phyloP scores from a whole-genome alignment of 2,888 invertebrate genomes.

The Pterostichus niger region DNA sequence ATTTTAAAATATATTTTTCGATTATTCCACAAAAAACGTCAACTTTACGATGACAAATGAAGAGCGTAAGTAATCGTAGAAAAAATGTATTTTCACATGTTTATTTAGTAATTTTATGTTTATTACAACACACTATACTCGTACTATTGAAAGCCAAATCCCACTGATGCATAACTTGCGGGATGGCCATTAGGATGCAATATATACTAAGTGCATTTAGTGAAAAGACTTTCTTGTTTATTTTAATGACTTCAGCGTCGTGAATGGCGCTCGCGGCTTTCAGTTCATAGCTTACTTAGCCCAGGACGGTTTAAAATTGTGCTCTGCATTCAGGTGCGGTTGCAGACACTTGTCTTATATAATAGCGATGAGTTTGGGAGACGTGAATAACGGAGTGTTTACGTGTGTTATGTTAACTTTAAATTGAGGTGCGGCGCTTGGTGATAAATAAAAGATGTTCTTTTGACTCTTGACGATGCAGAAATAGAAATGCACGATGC shows the following conservation, averaged over 20 bases:
- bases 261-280: conserved; percentile 21
- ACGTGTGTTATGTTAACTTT: conserved; percentile 18
- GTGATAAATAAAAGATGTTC: conserved; percentile 16
- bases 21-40: too few species aligned
- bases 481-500: not conserved
- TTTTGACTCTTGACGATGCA: conserved; percentile 22
- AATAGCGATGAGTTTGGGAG: not conserved
- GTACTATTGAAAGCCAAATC: conserved; percentile 10
- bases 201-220: conserved; percentile 55
- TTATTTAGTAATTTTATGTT: too few species aligned
- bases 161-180: too few species aligned
- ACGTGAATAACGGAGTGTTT: conserved; percentile 19
- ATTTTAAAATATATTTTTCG: too few species aligned
- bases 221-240: conserved; percentile 55
- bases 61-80: too few species aligned
- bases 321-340: conserved; percentile 16
- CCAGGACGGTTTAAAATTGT: conserved; percentile 1
- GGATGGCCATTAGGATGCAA: conserved; percentile 42
- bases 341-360: conserved; percentile 26
- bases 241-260: conserved; percentile 45
- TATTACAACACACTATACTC: not conserved
- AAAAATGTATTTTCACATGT: too few species aligned
- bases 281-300: not conserved
- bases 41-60: too few species aligned
- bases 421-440: conserved; percentile 10